A percentile compares a stretch with the other conserved stretches of the same genome.
Evolutionary conservation across 2,113 vertebrate species (phyloP).

Genomic region (Callaeas wilsoni): DNA sequence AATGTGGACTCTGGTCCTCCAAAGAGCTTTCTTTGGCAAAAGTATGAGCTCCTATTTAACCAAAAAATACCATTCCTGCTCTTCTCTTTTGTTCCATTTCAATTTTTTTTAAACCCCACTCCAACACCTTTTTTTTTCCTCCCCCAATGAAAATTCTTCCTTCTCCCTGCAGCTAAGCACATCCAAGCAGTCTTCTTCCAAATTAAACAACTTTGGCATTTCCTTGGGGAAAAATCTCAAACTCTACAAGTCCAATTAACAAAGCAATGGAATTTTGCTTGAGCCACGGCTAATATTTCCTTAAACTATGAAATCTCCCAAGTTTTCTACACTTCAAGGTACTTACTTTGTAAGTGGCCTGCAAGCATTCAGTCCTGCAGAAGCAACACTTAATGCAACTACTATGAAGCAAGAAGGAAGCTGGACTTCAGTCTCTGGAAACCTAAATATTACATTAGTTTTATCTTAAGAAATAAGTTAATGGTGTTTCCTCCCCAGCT

Average conservation of each 20-base stretch:
- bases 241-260: background rate
- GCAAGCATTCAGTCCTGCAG: background rate
- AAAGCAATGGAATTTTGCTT: background rate
- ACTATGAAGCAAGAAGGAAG: background rate
- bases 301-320: background rate
- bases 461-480: background rate
- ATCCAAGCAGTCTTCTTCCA: background rate
- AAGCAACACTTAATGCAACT: background rate
- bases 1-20: background rate
- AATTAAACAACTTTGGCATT: background rate
- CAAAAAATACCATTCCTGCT: background rate
- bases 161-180: background rate
- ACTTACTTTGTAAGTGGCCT: background rate
- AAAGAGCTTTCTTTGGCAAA: background rate
- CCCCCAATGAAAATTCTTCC: background rate
- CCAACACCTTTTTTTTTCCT: background rate
- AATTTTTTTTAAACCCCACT: background rate
- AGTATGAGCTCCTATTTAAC: background rate
- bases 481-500: background rate
- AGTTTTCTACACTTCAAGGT: background rate
- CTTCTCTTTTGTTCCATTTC: background rate
- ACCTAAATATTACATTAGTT: background rate
- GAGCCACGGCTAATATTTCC: background rate
- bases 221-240: background rate
- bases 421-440: background rate